Evolutionary conservation across 2,888 invertebrate species (phyloP), one percentile per base, ranked within the genome.

Genomic region (Amitus sp.): DNA sequence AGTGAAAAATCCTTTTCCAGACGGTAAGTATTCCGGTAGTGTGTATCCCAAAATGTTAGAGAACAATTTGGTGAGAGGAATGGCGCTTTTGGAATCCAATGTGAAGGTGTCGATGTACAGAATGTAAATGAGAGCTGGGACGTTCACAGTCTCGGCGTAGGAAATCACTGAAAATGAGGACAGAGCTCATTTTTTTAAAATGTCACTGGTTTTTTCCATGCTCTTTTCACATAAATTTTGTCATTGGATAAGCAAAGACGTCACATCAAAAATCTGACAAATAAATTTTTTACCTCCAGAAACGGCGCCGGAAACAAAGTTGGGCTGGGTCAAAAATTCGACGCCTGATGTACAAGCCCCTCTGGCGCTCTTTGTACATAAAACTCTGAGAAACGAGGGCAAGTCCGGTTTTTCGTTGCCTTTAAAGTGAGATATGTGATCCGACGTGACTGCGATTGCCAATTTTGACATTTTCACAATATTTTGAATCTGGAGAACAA

Each of bases 241-340:
- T n/a, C 7, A 49, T 13, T 12, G 19, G 42, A 47, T 33, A 18
- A 23, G 10, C 42, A 39, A 7, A 39, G 7, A 17, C 12, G 20
- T 13, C 9, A n/a, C 9, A 27, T n/a, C n/a, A n/a, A n/a, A n/a
- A n/a, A n/a, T 30, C 9, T 17, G 30, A 12, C 5, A 12, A 12
- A 17, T 30, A 20, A 45, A 23, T 13, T 12, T 45, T 23, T 6
- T 68, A 81, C 82, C 78, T 74, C 78, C 81, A 27, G 82, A 75
- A n/a, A 73, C 66, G 2, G 80, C 71, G 33, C 82, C 82, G 6
- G 71, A 71, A 9, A 81, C 57, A 43, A 81, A 76, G 58, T 81
- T 81, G 23, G 82, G 80, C 50, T 76, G 76, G 49, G 73, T 73
- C 33, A 81, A 66, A 13, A 45, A 7, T 20, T 72, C 53, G 23